Evolutionary conservation across 2,888 invertebrate species (phyloP), one percentile per base, ranked within the genome.

Genomic region (Idaea dimidiata): DNA sequence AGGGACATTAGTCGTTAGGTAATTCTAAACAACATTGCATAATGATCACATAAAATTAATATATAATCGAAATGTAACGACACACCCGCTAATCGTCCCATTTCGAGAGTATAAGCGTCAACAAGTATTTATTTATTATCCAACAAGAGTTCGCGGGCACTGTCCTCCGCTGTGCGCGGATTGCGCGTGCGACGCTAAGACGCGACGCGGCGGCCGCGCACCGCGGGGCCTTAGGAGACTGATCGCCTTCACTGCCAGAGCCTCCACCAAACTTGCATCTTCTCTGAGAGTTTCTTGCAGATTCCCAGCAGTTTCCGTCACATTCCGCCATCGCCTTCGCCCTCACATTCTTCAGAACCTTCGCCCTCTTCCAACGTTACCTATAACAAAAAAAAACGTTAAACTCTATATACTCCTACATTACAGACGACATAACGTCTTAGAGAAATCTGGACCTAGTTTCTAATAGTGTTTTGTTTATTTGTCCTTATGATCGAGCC

Each of bases 231-330:
- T 72, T 71, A 75, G 75, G 75, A 75, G 72, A 66, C 68, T 75
- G 71, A 67, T 63, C 73, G 78, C 77, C 70, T 80, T 83, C 70
- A 91, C 86, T 96, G 96, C 94, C 96, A 96, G 93, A 96, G 95
- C 91, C 96, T 95, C 96, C 97, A 96, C 96, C 96, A 96, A 92
- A 95, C 96, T 94, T 96, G 96, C 93, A 96, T 95, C 93, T 96
- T 97, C 93, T 97, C 97, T 93, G 96, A 95, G 93, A 97, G 94
- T 95, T 97, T 97, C 94, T 96, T 96, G 94, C 96, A 97, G 93
- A 97, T 95, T 94, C 96, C 96, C 91, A 96, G 94, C 93, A 97
- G 95, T 96, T 96, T 97, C 96, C 97, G 97, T 97, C 97, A 97
- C 96, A 97, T 97, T 89, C 97, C 97, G 94, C 92, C 91, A 72